phyloP scores from a whole-genome alignment of 2,113 vertebrate genomes.

The Opisthocomus hoazin region DNA sequence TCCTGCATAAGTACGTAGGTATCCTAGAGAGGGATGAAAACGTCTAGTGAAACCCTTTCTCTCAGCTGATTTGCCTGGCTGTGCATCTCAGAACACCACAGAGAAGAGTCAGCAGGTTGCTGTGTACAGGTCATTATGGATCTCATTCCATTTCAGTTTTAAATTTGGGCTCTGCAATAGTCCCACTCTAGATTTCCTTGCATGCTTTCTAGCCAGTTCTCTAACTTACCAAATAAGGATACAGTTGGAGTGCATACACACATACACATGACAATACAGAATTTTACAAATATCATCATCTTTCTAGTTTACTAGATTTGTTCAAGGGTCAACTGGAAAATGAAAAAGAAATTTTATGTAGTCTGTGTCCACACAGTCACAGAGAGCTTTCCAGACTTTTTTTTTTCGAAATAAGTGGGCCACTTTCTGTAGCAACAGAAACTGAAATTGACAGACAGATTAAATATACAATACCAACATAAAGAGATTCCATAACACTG shows the following conservation, averaged over 20 bases:
- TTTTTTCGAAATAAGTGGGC: neutral
- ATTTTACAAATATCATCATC: neutral
- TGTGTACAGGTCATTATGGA: neutral
- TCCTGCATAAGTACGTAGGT: neutral
- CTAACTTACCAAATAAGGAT: neutral
- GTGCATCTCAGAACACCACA: neutral
- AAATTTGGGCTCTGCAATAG: neutral
- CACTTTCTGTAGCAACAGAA: neutral
- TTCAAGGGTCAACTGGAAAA: neutral
- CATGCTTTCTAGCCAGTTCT: neutral
- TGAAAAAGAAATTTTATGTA: neutral
- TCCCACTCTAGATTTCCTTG: neutral
- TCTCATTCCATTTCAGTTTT: neutral
- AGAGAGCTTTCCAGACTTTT: neutral
- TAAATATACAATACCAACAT: neutral
- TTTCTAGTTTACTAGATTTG: conserved; percentile 26
- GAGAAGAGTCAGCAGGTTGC: neutral
- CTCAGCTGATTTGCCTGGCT: neutral
- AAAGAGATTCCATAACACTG: neutral
- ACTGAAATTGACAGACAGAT: neutral
- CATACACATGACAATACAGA: neutral
- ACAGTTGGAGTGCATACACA: neutral
- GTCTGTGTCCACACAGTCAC: neutral
- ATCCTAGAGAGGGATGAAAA: neutral
- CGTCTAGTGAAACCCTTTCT: neutral